Evolutionary conservation across 2,797 vertebrate genomes (phyloP), one percentile per base, ranked within the genome.

Genomic region (Falco rusticolus): DNA sequence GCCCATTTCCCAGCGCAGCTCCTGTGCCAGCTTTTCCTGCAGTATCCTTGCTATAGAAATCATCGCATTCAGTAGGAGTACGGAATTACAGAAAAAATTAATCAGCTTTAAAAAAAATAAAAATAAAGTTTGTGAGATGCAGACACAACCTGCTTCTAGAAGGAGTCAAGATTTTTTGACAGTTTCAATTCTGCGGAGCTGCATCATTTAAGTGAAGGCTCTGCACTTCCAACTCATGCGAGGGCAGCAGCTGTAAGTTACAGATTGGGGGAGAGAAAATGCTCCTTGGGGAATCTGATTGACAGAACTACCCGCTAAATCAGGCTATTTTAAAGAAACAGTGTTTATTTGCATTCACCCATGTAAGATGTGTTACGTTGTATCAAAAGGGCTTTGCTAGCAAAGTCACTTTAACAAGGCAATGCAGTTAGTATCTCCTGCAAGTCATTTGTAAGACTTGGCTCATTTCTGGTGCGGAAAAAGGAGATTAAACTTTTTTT

Each of bases 191-290:
- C 39, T 51, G 29, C 70, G 61, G 21, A 86, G 33, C 13, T 70
- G 15, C 21, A 17, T 53, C 56, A 26, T 8, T 0, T 16, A 69
- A 78, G 31, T 2, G 6, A 84, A 78, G 10, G 65, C 29, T 86
- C 74, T 59, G 33, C 13, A 11, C 51, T 70, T 66, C 39, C 4
- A 34, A 21, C n/a, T 88, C 34, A 14, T 16, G 11, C 0, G 0
- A 95, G 51, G 53, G 33, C 48, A 91, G 69, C 25, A 78, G 64
- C 22, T 70, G 34, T 11, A 18, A 39, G 31, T 71, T 75, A 70
- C 26, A 48, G 56, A 53, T 0, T 0, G 6, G 33, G 17, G 15
- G 20, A 70, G 13, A 7, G 16, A 74, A 89, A 89, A 11, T 0
- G 3, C 19, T 82, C 59, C 45, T 41, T 57, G 19, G 53, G 66